These are phyloP conservation scores for Drosophila demipolita DNA, from an alignment of 2,888 invertebrate species.

Conservation along the genomic window DNA sequence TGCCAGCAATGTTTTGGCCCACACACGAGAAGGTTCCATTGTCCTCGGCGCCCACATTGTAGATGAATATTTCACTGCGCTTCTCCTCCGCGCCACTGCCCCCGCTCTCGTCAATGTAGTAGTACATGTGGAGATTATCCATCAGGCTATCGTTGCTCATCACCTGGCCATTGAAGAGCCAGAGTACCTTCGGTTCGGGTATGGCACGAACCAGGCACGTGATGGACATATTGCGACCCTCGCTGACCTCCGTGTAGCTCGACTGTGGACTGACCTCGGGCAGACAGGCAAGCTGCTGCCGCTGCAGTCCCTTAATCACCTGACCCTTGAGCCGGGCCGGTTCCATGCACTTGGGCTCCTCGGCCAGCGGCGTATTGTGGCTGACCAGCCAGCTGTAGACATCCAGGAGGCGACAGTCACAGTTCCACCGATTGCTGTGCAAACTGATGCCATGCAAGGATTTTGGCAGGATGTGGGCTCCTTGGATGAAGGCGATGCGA, in stretches of 20 bases:
- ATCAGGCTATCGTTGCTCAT: slow-evolving; percentile 91
- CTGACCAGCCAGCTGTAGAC: slow-evolving; percentile 92
- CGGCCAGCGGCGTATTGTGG: slow-evolving; percentile 91
- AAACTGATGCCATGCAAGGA: slow-evolving; percentile 92
- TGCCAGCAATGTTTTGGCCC: slow-evolving; percentile 94
- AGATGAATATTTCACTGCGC: slow-evolving; percentile 91
- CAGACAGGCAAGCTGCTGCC: slow-evolving; percentile 91
- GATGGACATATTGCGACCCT: slow-evolving; percentile 93
- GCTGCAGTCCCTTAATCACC: slow-evolving; percentile 88
- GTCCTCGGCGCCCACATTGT: slow-evolving; percentile 91
- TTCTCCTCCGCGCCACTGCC: slow-evolving; percentile 89
- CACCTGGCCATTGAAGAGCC: slow-evolving; percentile 93
- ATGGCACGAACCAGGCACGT: slow-evolving; percentile 92
- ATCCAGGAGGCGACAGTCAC: slow-evolving; percentile 93
- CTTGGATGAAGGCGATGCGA: slow-evolving; percentile 90
- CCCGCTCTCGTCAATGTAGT: slow-evolving; percentile 89
- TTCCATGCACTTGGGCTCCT: slow-evolving; percentile 91
- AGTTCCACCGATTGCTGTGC: slow-evolving; percentile 95
- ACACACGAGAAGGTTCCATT: slow-evolving; percentile 94
- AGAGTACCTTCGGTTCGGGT: slow-evolving; percentile 92
- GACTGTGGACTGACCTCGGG: slow-evolving; percentile 92
- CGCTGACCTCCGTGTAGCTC: slow-evolving; percentile 91
- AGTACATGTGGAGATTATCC: slow-evolving; percentile 89
- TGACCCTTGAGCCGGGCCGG: slow-evolving; percentile 89
- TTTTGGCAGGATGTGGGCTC: slow-evolving; percentile 90